These are phyloP conservation scores for Cryptophagus acutangulus DNA, from an alignment of 2,888 invertebrate genomes.

Conservation along the genomic window DNA sequence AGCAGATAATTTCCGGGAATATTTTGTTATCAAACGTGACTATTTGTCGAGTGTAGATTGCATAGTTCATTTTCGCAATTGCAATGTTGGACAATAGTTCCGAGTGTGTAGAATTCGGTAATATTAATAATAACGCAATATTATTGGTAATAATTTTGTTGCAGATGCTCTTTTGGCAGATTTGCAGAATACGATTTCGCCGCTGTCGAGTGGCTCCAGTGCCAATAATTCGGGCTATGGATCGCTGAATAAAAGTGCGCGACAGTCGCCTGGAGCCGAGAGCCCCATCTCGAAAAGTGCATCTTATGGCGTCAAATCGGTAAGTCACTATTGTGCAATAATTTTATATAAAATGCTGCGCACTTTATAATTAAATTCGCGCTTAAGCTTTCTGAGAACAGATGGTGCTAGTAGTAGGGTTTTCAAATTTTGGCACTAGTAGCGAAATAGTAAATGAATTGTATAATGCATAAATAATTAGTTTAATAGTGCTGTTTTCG, in stretches of 20 bases:
- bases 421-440: no score
- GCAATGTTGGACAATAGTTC: background rate
- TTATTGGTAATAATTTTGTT: constrained; percentile 41
- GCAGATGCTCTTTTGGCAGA: constrained; percentile 94
- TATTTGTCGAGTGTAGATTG: background rate
- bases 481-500: background rate
- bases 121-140: constrained; percentile 3
- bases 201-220: constrained; percentile 44
- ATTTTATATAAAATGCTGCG: background rate
- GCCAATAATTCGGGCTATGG: constrained; percentile 65
- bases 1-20: constrained; percentile 3
- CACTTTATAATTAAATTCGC: background rate
- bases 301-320: constrained; percentile 36
- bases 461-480: constrained; percentile 1
- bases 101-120: constrained; percentile 22
- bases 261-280: constrained; percentile 42
- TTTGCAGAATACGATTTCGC: constrained; percentile 87
- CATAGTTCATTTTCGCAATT: background rate
- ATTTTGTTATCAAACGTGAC: no score
- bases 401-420: no score
- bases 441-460: no score
- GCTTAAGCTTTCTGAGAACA: background rate
- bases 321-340: constrained; percentile 26
- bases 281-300: constrained; percentile 30
- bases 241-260: constrained; percentile 63